Percentiles rank a stretch among this genome's conserved stretches.
phyloP scores from a whole-genome alignment of 2,888 invertebrate species.

The Leucoptera coffeella region DNA sequence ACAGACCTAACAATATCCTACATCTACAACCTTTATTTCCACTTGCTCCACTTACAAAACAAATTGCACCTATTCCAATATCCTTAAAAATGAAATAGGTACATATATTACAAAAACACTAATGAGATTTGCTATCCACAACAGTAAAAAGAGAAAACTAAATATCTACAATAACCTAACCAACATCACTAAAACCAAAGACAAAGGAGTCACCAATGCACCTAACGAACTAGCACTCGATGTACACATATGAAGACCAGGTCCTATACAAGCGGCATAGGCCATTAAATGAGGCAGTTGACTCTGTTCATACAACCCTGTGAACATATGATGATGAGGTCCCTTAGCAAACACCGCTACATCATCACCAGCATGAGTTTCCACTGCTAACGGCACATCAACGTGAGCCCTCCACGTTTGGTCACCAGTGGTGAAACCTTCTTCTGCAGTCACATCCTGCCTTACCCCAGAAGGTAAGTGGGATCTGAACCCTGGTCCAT shows the following conservation, averaged over 20 bases:
- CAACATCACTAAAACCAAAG: too few relatives aligned
- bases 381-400: conserved; percentile 51
- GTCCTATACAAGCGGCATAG: conserved; percentile 65
- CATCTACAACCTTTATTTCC: too few relatives aligned
- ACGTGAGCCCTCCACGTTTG: conserved; percentile 23
- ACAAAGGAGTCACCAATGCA: too few relatives aligned
- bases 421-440: not conserved
- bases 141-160: too few relatives aligned
- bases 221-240: too few relatives aligned
- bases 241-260: conserved; percentile 31
- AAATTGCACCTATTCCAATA: too few relatives aligned
- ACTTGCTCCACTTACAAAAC: too few relatives aligned
- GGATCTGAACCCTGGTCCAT: conserved; percentile 46
- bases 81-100: too few relatives aligned
- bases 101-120: too few relatives aligned
- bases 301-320: conserved; percentile 71
- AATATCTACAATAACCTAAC: too few relatives aligned
- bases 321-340: conserved; percentile 68
- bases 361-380: conserved; percentile 76
- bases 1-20: too few relatives aligned
- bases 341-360: conserved; percentile 67
- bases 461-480: conserved; percentile 5
- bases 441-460: not conserved
- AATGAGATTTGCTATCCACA: too few relatives aligned
- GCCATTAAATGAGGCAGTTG: conserved; percentile 70